phyloP scores from a whole-genome alignment of 2,113 vertebrate genomes.

The Crotalus horridus region DNA sequence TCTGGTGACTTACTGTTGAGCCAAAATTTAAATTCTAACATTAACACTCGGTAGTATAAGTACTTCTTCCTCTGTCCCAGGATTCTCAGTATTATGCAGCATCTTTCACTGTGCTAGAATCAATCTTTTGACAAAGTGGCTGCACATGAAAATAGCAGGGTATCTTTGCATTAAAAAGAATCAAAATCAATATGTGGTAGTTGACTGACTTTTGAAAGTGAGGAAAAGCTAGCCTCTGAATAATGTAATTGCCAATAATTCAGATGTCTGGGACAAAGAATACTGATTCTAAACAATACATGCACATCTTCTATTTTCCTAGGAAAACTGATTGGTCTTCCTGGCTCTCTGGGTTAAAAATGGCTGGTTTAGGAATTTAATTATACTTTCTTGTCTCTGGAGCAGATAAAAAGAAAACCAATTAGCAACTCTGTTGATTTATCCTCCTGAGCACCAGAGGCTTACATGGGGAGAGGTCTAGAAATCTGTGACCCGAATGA shows the following conservation, averaged over 20 bases:
- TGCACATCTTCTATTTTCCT: neutral
- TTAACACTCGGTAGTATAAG: neutral
- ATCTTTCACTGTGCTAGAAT: neutral
- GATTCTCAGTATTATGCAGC: neutral
- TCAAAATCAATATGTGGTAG: neutral
- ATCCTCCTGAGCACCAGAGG: neutral
- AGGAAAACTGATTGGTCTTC: neutral
- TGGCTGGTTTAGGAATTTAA: neutral
- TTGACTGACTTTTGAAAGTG: neutral
- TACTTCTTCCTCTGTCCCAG: neutral
- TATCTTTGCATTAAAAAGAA: neutral
- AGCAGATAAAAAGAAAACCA: neutral
- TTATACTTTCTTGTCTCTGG: neutral
- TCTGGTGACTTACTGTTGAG: neutral
- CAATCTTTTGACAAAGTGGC: neutral
- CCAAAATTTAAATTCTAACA: neutral
- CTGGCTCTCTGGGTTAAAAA: neutral
- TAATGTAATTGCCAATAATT: conserved; percentile 1
- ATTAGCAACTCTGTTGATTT: neutral
- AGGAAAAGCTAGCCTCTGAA: neutral
- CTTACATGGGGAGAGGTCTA: neutral
- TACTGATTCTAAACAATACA: neutral
- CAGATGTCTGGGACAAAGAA: neutral
- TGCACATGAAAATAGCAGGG: neutral
- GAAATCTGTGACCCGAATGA: neutral